Base-by-base conservation (phyloP, 2,113 vertebrate genomes). In the Lamprologus sp. region DNA sequence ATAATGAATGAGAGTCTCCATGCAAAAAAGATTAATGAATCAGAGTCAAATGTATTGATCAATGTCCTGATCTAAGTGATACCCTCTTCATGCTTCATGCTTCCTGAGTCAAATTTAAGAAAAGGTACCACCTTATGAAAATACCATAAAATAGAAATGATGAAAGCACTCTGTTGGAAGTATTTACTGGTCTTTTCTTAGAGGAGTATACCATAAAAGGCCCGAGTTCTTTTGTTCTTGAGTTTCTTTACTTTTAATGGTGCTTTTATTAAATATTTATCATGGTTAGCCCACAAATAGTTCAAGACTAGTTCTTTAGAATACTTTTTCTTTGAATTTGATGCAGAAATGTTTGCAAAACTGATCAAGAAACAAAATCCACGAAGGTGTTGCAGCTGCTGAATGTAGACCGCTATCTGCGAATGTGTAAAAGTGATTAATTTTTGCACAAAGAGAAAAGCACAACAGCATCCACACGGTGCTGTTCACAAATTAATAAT, bases 401-500 rank as follows among this genome's bases (percentile, higher is more conserved):
- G 82, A 82, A 84, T 73, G 68, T 42, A 49, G 60, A 21, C 31
- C 9, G 33, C 23, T 47, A 47, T 81, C 60, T 9, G 35, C 3
- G 19, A 82, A 90, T n/a, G 47, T 47, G 55, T 23, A 79, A 77
- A 77, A 79, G 58, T 19, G 33, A 91, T 90, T 33, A 40, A 26
- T n/a, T 53, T 84, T 33, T 58, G 19, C 81, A 21, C 54, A 87
- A 35, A 58, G 13, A 45, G 12, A 33, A 49, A 70, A 21, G 83
- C 15, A 86, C 54, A 65, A 23, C 11, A 65, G 56, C 51, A 31
- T 10, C 51, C 85, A 42, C 84, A 88, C 26, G 14, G 47, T 80
- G 26, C 53, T 79, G 65, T 55, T 89, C 77, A 60, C 54, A 45
- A 60, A 92, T 94, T 85, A 92, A 94, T 94, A 92, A 93, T 95